Conservation (phyloP, 2,797 vertebrate genomes). For the Melopsittacus undulatus region DNA sequence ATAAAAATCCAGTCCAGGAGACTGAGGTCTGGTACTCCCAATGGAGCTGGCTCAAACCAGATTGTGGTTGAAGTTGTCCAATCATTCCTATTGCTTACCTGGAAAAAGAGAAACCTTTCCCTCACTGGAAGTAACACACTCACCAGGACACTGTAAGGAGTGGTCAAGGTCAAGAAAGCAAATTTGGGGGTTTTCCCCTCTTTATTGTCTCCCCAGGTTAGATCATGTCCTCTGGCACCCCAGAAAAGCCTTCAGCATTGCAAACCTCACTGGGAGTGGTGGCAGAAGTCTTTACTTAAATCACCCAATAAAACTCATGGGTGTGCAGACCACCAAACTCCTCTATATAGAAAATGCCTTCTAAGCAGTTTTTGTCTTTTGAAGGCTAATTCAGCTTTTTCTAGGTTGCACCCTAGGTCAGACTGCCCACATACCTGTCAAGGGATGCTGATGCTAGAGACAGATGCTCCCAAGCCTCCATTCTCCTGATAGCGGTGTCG, state of each 20-base stretch:
- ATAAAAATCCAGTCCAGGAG: not conserved
- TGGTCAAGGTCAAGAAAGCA: not conserved
- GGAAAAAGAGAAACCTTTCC: not conserved
- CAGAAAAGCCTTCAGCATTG: not conserved
- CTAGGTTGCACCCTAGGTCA: not conserved
- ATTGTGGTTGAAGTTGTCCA: not conserved
- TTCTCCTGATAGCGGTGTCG: not conserved
- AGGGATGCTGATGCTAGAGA: not conserved
- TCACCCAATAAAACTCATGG: not conserved
- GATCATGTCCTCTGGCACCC: not conserved
- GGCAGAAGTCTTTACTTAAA: not conserved
- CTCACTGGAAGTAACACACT: not conserved
- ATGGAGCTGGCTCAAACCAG: not conserved
- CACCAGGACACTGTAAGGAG: rapidly evolving
- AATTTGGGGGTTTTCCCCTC: not conserved
- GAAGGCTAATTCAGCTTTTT: not conserved
- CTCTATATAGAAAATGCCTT: not conserved
- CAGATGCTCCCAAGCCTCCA: not conserved
- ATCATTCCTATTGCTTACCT: not conserved
- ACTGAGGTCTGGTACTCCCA: not conserved
- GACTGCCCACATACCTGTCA: not conserved
- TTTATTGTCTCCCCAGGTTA: not conserved
- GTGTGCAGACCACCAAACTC: not conserved
- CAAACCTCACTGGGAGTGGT: rapidly evolving
- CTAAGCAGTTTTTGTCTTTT: not conserved